These are phyloP conservation scores for Pelmatolapia mariae DNA, from an alignment of 2,113 vertebrate genomes.

Conservation along the genomic window DNA sequence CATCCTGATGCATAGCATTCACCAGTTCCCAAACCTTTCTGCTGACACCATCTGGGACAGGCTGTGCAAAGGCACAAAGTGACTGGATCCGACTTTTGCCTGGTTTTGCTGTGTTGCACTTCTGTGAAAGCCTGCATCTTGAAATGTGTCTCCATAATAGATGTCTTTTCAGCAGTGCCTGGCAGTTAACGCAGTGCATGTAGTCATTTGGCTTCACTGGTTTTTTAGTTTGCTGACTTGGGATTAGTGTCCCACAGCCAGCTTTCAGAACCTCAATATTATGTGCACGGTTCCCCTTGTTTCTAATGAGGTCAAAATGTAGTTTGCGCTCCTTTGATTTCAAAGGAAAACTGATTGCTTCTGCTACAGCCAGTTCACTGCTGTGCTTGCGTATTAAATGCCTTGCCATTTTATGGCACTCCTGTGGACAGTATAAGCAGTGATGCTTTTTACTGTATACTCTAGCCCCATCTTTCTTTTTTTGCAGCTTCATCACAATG, in stretches of 20 bases:
- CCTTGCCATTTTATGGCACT: not conserved
- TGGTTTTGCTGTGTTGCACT: no score
- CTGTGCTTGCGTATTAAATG: not conserved
- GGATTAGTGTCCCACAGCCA: not conserved
- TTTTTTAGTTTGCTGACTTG: not conserved
- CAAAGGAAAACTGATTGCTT: not conserved
- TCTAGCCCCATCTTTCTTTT: not conserved
- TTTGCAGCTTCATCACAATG: not conserved
- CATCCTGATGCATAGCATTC: fast-evolving
- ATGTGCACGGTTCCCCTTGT: constrained; percentile 13
- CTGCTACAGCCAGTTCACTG: not conserved
- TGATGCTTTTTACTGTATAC: not conserved
- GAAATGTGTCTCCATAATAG: no score
- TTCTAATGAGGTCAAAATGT: constrained; percentile 4
- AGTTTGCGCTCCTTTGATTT: not conserved
- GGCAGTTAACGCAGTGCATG: not conserved
- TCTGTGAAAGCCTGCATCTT: no score
- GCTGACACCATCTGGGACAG: no score
- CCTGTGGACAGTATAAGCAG: not conserved
- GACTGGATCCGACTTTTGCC: no score
- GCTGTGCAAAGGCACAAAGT: no score
- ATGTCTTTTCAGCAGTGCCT: no score
- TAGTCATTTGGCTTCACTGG: not conserved
- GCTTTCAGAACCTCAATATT: not conserved
- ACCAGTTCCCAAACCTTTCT: no score